Evolutionary conservation across 1,140 invertebrate genomes (phyloP), one percentile per base, ranked within the genome.

Genomic region (Microplitis demolitor): DNA sequence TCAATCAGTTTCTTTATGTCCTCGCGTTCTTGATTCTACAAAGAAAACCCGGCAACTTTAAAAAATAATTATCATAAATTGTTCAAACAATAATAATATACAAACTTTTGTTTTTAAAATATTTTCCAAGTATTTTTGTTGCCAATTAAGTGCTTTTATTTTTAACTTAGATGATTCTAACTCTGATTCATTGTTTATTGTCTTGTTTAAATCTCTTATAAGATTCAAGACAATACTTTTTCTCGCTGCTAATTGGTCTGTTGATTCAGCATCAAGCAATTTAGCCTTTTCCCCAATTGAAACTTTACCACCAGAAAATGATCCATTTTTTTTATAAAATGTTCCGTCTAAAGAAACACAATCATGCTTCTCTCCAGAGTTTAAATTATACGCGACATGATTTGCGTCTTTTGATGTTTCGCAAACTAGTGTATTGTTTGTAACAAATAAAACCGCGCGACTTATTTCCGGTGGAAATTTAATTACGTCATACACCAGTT

Each of bases 331-430:
- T 83, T 96, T 94, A 88, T 98, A 99, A 79, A 98, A 96, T 11
- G 96, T 99, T 66, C 98, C 98, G 88, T 99, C 97, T 37, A 99
- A 85, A 1, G 98, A 94, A 60, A 99, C 92, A 53, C 97, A 94
- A 86, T 95, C 92, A 81, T 93, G 94, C 80, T 92, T 89, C 86
- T 85, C 91, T 89, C 85, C 91, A 88, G 72, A 80, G 79, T 94
- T 94, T n/a, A 95, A 90, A 87, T 96, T 94, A 87, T 97, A 99
- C 35, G 97, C 97, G 4, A 99, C 94, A 82, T 93, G 91, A 80
- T 93, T 94, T 4, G 98, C 98, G 90, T 98, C 96, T 84, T 99
- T 96, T 6, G 95, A 94, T 8, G 94, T 96, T 87, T 99, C 97
- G 89, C 96, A 98, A 34, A 99, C 96, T 16, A 97, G 88, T 50